Evolutionary conservation across 2,113 vertebrate species (phyloP).

Genomic region (Albula goreensis): DNA sequence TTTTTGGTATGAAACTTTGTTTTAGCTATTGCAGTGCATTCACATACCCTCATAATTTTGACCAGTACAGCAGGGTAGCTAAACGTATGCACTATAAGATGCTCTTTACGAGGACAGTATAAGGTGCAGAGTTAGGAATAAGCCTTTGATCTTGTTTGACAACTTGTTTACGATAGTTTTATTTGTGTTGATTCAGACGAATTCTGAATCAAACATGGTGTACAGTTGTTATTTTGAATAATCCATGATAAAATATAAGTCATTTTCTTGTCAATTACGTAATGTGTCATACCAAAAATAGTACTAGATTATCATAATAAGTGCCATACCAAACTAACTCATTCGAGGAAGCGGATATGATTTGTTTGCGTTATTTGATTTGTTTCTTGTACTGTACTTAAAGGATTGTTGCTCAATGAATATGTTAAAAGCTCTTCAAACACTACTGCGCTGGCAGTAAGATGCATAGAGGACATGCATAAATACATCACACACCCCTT

Average conservation of each 20-base stretch:
- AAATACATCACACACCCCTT: not conserved
- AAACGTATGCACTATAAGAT: not conserved
- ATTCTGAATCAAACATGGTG: not conserved
- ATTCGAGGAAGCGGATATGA: not conserved
- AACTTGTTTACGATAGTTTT: not conserved
- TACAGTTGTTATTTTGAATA: not conserved
- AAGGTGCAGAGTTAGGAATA: not conserved
- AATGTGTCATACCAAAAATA: not conserved
- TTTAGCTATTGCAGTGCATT: not conserved
- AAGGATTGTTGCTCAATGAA: not conserved
- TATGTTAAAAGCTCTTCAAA: not conserved
- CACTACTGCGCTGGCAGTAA: not conserved
- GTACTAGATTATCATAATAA: not conserved
- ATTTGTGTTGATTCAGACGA: not conserved
- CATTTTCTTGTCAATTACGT: not conserved
- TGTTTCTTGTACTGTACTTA: not conserved
- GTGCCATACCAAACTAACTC: no score
- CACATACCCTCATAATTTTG: not conserved
- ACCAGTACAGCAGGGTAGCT: no score
- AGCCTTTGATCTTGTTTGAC: not conserved
- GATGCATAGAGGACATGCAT: not conserved
- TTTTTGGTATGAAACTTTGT: not conserved
- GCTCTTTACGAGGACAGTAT: no score
- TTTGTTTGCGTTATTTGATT: not conserved
- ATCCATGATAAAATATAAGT: not conserved